Evolutionary conservation across 2,113 vertebrate genomes (phyloP).

Genomic region (Micronycteris hirsuta): DNA sequence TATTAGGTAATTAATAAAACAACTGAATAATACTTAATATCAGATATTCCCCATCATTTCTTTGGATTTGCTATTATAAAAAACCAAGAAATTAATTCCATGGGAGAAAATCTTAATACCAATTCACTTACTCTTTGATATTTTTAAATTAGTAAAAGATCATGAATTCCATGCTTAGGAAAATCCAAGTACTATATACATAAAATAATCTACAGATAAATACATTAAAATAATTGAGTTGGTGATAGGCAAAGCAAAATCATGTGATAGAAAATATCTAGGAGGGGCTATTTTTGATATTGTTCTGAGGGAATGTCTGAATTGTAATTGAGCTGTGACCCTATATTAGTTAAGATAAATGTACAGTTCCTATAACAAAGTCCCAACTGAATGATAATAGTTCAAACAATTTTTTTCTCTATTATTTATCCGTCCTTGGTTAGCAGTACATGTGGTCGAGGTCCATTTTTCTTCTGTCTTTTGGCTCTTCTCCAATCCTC

Average conservation of each 20-base stretch:
- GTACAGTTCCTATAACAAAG: background rate
- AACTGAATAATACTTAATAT: background rate
- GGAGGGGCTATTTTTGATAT: background rate
- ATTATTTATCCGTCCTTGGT: background rate
- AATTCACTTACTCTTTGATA: background rate
- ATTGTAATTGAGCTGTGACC: background rate
- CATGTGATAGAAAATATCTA: background rate
- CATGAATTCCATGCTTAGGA: background rate
- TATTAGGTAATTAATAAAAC: background rate
- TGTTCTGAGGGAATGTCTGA: background rate
- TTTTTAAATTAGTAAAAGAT: background rate
- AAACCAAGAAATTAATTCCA: background rate
- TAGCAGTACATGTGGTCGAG: background rate
- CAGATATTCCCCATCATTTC: background rate
- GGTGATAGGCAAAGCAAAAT: background rate
- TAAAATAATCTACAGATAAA: background rate
- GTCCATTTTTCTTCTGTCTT: background rate
- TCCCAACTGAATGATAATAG: background rate
- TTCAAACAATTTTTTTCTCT: background rate
- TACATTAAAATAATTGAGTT: background rate
- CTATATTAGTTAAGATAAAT: background rate
- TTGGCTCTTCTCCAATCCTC: background rate
- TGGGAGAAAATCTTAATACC: background rate
- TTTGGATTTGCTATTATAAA: background rate
- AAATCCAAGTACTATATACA: background rate